Conservation (phyloP, 1,140 invertebrate species). For the Melitaea cinxia region DNA sequence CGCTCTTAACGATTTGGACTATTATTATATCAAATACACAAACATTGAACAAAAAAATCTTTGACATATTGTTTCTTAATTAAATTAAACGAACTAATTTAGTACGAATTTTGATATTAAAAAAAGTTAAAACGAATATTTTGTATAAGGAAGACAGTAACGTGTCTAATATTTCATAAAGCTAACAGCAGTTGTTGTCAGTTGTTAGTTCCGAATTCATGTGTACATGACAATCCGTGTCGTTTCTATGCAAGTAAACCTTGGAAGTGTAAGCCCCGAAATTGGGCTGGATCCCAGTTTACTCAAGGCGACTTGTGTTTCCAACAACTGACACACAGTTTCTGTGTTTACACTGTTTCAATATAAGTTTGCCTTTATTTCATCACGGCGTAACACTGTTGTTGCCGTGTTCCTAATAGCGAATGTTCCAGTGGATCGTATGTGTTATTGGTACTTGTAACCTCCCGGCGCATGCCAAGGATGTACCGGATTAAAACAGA, state of each 20-base stretch:
- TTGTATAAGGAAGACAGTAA: background rate
- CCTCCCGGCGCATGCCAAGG: constrained; percentile 27
- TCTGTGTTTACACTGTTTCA: constrained; percentile 38
- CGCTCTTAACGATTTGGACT: no score
- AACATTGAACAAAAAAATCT: no score
- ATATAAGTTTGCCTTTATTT: constrained; percentile 37
- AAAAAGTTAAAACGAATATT: no score
- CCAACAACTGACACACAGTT: constrained; percentile 43
- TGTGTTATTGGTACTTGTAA: constrained; percentile 35
- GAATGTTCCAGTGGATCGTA: constrained; percentile 22
- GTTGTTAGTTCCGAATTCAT: background rate
- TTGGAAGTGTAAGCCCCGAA: constrained; percentile 55
- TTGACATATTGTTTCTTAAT: no score
- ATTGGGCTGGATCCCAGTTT: constrained; percentile 64
- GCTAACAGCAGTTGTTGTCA: constrained; percentile 3
- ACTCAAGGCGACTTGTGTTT: constrained; percentile 43
- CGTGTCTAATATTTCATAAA: background rate
- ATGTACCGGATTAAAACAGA: constrained; percentile 7
- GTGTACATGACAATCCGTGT: constrained; percentile 3
- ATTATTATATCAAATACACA: no score
- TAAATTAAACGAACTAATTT: no score
- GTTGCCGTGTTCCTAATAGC: constrained; percentile 28
- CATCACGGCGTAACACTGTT: constrained; percentile 28
- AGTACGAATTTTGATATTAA: no score
- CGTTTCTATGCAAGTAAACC: constrained; percentile 45